A percentile compares a stretch with the other conserved stretches of the same genome.
Evolutionary conservation across 1,140 invertebrate species (phyloP).

Genomic region (Oryzaephilus surinamensis): DNA sequence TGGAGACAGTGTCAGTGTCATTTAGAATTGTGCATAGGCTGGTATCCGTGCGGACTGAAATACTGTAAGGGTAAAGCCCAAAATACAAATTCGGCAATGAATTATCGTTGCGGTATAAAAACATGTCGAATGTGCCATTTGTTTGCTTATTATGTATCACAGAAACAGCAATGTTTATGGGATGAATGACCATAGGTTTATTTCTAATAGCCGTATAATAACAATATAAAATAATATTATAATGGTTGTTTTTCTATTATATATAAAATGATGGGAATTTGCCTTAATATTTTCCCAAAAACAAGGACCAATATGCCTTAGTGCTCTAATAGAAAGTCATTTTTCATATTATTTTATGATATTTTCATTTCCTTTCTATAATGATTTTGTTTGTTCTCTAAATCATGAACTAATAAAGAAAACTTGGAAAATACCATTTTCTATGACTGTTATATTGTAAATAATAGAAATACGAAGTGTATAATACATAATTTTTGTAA

Average conservation of each 20-base stretch:
- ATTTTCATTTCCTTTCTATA: not conserved
- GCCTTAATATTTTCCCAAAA: conserved; percentile 16
- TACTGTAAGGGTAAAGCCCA: conserved; percentile 72
- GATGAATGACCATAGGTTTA: conserved; percentile 54
- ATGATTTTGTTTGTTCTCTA: no score
- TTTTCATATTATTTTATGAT: not conserved
- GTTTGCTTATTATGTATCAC: conserved; percentile 72
- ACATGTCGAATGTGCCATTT: conserved; percentile 83
- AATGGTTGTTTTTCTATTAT: no score
- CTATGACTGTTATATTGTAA: no score
- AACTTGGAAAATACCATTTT: no score
- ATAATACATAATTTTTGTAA: conserved; percentile 11
- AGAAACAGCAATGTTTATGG: conserved; percentile 79
- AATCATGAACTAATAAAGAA: no score
- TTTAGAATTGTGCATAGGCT: conserved; percentile 72
- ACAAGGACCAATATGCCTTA: conserved; percentile 29
- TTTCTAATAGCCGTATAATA: not conserved
- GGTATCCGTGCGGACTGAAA: conserved; percentile 89
- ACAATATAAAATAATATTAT: no score
- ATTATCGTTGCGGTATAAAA: conserved; percentile 89
- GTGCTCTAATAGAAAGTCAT: conserved; percentile 2
- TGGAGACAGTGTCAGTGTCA: conserved; percentile 66
- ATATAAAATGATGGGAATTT: conserved; percentile 5
- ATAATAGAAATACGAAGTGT: no score
- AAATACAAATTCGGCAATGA: conserved; percentile 45